Conservation (phyloP, 2,113 vertebrate genomes). For the Lichenostomus cassidix region DNA sequence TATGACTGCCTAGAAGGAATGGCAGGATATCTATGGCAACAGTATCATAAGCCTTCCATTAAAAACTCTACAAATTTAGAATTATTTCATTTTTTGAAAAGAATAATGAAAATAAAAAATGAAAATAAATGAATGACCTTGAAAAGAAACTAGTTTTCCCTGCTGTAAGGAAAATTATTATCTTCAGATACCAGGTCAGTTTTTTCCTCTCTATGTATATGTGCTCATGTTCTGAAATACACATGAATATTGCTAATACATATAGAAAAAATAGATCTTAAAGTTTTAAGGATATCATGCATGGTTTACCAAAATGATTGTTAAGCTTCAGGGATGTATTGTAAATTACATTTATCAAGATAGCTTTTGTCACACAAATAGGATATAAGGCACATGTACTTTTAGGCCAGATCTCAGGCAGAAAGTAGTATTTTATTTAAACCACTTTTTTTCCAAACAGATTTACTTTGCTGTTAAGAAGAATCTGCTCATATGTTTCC, state of each 20-base stretch:
- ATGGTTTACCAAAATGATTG: slow-evolving; percentile 16
- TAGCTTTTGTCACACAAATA: slow-evolving; percentile 46
- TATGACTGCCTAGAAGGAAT: slow-evolving; percentile 37
- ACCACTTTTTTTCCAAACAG: slow-evolving; percentile 14
- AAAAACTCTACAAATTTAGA: neutral
- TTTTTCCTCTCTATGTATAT: neutral
- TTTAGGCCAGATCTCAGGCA: slow-evolving; percentile 65
- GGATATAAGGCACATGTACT: slow-evolving; percentile 32
- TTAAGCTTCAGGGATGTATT: neutral
- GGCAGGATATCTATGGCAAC: slow-evolving; percentile 3
- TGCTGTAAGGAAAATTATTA: slow-evolving; percentile 8
- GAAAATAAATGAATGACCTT: slow-evolving; percentile 72
- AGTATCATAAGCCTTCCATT: neutral
- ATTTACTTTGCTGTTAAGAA: slow-evolving; percentile 27
- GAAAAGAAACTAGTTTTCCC: slow-evolving; percentile 59
- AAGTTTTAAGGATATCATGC: slow-evolving; percentile 57
- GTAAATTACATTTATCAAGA: slow-evolving; percentile 31
- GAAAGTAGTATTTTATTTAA: slow-evolving; percentile 54
- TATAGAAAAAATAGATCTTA: neutral
- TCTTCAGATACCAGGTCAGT: neutral
- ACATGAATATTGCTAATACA: neutral
- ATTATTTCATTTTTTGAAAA: neutral
- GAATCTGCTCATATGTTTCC: neutral
- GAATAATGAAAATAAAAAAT: neutral
- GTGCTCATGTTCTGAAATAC: neutral